Percentiles rank a stretch among this genome's conserved stretches.
These are phyloP conservation scores for Eulemur macaco DNA, from an alignment of 2,113 vertebrate genomes.

Conservation along the genomic window DNA sequence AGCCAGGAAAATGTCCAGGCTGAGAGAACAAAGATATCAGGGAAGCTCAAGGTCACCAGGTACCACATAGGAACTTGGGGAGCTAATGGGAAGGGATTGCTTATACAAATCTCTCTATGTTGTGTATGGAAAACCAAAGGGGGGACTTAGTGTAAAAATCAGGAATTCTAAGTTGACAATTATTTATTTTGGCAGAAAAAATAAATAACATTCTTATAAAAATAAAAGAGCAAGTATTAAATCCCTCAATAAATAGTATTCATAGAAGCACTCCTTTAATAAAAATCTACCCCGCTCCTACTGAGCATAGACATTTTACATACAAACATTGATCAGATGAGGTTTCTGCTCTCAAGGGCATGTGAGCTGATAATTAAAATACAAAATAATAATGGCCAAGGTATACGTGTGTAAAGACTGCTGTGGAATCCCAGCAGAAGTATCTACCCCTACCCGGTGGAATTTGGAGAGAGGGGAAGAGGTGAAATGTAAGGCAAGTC, in stretches of 20 bases:
- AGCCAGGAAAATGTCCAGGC: background rate
- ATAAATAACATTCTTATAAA: background rate
- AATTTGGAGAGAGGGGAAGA: background rate
- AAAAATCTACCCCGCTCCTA: background rate
- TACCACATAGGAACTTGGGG: background rate
- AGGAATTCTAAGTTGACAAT: background rate
- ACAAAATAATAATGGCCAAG: background rate
- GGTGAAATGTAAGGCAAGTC: background rate
- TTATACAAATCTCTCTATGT: background rate
- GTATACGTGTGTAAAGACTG: accelerated
- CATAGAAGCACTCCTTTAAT: background rate
- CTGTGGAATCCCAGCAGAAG: background rate
- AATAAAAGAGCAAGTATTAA: background rate
- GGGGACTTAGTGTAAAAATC: background rate
- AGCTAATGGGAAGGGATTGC: background rate
- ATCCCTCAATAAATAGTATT: background rate
- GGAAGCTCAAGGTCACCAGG: background rate
- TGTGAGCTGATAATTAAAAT: background rate
- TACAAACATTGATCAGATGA: background rate
- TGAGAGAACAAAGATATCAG: background rate
- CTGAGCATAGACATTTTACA: background rate
- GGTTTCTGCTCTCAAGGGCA: background rate
- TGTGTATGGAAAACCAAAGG: background rate
- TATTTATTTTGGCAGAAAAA: background rate
- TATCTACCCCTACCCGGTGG: background rate